phyloP scores from a whole-genome alignment of 53 echinoderm and acorn worm genomes.

The Apostichopus leukothele region DNA sequence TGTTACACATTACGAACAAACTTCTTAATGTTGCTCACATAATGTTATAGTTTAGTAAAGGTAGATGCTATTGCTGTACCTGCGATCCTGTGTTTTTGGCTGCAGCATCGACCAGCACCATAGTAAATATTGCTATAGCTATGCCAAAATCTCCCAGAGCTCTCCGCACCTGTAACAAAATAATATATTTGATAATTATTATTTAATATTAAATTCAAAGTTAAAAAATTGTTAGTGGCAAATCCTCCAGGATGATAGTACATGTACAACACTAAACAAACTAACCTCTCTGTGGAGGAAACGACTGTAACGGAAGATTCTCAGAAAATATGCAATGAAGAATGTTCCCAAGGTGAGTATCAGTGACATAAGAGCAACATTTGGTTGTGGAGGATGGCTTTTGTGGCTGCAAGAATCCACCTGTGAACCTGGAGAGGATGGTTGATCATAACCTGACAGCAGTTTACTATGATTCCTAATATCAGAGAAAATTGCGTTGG shows the following conservation, averaged over 20 bases:
- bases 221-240: no score
- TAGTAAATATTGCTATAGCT: conserved; percentile 86
- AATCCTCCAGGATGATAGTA: no score
- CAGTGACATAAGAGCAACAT: conserved; percentile 86
- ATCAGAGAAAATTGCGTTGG: conserved; percentile 5
- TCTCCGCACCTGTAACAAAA: conserved; percentile 64
- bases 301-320: conserved; percentile 78
- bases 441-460: neutral
- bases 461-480: neutral
- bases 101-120: conserved; percentile 74
- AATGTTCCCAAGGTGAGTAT: conserved; percentile 95
- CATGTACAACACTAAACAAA: neutral
- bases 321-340: conserved; percentile 84
- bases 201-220: no score
- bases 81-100: conserved; percentile 74
- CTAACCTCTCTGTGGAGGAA: conserved; percentile 92
- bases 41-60: no score
- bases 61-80: conserved; percentile 39
- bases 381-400: conserved; percentile 63
- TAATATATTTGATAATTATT: neutral
- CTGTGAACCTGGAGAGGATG: conserved; percentile 2
- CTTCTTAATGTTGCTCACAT: no score
- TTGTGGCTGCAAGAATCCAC: neutral
- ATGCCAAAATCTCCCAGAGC: conserved; percentile 84
- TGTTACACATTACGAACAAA: no score